Conservation (phyloP, 2,888 invertebrate genomes). For the Orthosia gracilis region DNA sequence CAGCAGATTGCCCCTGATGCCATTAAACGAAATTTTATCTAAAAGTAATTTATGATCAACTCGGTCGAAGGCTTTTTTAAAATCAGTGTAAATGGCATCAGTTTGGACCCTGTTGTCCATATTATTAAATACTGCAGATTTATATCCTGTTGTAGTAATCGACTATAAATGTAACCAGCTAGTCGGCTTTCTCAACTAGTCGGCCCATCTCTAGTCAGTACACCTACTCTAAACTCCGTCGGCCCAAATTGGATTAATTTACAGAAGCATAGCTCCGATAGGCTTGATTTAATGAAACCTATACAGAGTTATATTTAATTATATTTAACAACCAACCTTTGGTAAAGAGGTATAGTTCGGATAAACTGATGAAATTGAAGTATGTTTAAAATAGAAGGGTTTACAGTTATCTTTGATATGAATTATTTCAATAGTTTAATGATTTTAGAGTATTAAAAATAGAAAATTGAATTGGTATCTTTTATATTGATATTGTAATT, state of each 20-base stretch:
- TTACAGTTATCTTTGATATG: neutral
- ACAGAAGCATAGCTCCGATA: conserved; percentile 53
- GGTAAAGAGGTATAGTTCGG: conserved; percentile 18
- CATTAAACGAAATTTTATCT: too few species aligned
- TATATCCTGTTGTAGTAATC: too few species aligned
- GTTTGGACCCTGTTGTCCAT: too few species aligned
- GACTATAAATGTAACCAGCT: too few species aligned
- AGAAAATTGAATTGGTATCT: too few species aligned
- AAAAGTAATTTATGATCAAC: too few species aligned
- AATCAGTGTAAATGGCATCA: too few species aligned
- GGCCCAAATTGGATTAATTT: conserved; percentile 64
- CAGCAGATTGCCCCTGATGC: too few species aligned
- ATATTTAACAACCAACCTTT: conserved; percentile 38
- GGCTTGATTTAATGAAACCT: conserved; percentile 60
- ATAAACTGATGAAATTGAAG: conserved; percentile 29
- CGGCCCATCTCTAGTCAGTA: conserved; percentile 6
- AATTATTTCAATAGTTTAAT: neutral
- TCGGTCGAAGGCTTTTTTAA: too few species aligned
- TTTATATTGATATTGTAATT: too few species aligned
- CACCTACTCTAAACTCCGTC: conserved; percentile 18
- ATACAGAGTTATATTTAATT: conserved; percentile 40
- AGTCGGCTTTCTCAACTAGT: neutral
- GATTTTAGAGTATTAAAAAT: neutral
- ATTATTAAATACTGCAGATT: too few species aligned
- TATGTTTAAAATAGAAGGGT: conserved; percentile 5